Evolutionary conservation across 2,888 invertebrate species (phyloP), one percentile per base, ranked within the genome.

Genomic region (Harmothoe impar): DNA sequence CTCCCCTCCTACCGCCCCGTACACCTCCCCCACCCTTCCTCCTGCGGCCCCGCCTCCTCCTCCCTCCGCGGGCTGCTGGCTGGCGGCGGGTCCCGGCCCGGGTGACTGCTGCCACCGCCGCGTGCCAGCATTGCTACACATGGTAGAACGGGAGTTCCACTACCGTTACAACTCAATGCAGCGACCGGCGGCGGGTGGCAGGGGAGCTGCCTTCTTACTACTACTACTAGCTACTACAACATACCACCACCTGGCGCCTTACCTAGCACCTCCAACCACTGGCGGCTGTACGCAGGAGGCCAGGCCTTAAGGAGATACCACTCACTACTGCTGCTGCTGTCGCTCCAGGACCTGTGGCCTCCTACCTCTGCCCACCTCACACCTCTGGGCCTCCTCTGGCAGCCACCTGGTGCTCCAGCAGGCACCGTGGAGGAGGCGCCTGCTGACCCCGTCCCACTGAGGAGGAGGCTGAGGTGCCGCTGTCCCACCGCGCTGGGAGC

Each of bases 121-220:
- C 17, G 20, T 81, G 81, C 81, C 81, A 43, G 81, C 81, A 81
- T 81, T 81, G 81, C 81, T 81, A 33, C 43, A 81, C 81, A 81
- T 81, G 81, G 81, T 81, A 81, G 81, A 77, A n/a, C 29, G 29
- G 31, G 77, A 43, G 81, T 81, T 29, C 72, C 25, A 72, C 72
- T 72, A 72, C 72, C 31, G 31, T 29, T 72, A 72, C 72, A 15
- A 72, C 72, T 72, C 29, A 23, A 25, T 15, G 72, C 29, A 72
- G 72, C 72, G 72, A 29, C n/a, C 29, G 29, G 72, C 72, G 72
- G 72, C 72, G 72, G 7, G 62, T 72, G 72, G 23, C 62, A n/a
- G 23, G 62, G 62, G 62, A 20, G 20, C 62, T 62, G 62, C n/a
- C 62, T 62, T 15, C 72, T 35, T 20, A 43, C 43, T 20, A 43